Conservation (phyloP, 2,797 vertebrate genomes). For the Bucorvus abyssinicus region DNA sequence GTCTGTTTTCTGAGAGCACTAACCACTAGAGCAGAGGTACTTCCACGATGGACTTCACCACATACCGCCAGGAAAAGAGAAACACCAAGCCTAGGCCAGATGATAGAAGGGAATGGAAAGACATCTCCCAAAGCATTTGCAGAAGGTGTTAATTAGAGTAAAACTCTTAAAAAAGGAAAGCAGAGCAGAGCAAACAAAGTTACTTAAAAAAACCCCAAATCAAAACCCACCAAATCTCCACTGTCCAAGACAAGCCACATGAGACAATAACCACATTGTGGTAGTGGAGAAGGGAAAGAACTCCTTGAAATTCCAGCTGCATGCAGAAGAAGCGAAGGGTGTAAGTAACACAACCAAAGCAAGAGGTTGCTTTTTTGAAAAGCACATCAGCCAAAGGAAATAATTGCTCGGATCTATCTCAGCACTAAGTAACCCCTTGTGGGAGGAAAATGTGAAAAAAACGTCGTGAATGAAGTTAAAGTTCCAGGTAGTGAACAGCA, state of each 20-base stretch:
- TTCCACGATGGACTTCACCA: background rate
- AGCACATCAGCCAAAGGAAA: constrained; percentile 54
- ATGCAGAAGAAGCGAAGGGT: background rate
- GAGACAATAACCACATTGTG: constrained; percentile 57
- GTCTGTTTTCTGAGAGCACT: background rate
- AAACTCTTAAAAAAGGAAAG: background rate
- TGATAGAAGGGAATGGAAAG: background rate
- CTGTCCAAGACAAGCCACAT: constrained; percentile 54
- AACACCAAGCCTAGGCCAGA: background rate
- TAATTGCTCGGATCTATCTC: constrained; percentile 34
- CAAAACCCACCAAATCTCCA: constrained; percentile 8
- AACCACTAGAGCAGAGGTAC: background rate
- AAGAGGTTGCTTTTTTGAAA: constrained; percentile 24
- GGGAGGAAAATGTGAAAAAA: background rate
- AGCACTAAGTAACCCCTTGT: constrained; percentile 43
- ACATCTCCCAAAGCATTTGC: background rate
- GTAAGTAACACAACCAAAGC: constrained; percentile 45
- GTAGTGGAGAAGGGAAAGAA: background rate
- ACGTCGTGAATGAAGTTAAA: background rate
- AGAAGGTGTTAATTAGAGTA: constrained; percentile 8
- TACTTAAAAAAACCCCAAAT: background rate
- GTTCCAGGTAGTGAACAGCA: background rate
- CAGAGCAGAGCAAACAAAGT: background rate
- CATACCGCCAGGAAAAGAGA: background rate
- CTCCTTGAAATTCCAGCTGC: constrained; percentile 38